A percentile compares a stretch with the other conserved stretches of the same genome.
These are phyloP conservation scores for Troides oblongomaculatus DNA, from an alignment of 2,888 invertebrate species.

Conservation along the genomic window DNA sequence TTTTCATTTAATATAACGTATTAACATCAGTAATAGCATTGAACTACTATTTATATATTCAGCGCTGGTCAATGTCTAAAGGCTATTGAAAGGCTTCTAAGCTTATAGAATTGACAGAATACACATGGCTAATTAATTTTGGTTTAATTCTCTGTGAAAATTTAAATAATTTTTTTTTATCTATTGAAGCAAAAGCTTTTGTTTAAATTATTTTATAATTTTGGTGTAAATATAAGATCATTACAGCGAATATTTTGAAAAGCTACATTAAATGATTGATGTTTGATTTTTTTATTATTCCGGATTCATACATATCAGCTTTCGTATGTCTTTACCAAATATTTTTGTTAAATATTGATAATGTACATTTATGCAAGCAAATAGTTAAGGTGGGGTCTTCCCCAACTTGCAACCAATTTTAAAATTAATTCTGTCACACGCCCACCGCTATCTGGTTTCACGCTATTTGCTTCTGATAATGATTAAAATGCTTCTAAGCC, in stretches of 20 bases:
- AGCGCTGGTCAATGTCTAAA: slow-evolving; percentile 16
- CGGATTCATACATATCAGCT: too few species aligned
- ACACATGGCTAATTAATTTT: slow-evolving; percentile 2
- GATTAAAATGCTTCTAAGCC: slow-evolving; percentile 21
- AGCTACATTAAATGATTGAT: too few species aligned
- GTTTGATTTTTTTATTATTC: too few species aligned
- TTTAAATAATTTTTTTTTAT: too few species aligned
- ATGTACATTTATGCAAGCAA: too few species aligned
- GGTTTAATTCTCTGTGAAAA: background rate
- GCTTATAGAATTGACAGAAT: slow-evolving; percentile 18
- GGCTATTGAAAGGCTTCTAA: slow-evolving; percentile 25
- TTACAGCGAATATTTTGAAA: too few species aligned
- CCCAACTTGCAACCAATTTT: background rate
- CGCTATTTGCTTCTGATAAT: slow-evolving; percentile 12
- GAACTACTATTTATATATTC: background rate
- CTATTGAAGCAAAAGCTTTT: too few species aligned
- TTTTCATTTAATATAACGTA: background rate
- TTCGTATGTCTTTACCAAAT: too few species aligned
- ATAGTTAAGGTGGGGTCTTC: too few species aligned
- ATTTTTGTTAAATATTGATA: too few species aligned
- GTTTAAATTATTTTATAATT: too few species aligned
- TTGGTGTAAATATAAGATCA: too few species aligned
- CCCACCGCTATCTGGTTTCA: slow-evolving; percentile 20
- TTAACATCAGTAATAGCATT: background rate
- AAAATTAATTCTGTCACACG: slow-evolving; percentile 4